These are phyloP conservation scores for Sebastes matsubarae DNA, from an alignment of 2,797 vertebrate species.

Conservation along the genomic window DNA sequence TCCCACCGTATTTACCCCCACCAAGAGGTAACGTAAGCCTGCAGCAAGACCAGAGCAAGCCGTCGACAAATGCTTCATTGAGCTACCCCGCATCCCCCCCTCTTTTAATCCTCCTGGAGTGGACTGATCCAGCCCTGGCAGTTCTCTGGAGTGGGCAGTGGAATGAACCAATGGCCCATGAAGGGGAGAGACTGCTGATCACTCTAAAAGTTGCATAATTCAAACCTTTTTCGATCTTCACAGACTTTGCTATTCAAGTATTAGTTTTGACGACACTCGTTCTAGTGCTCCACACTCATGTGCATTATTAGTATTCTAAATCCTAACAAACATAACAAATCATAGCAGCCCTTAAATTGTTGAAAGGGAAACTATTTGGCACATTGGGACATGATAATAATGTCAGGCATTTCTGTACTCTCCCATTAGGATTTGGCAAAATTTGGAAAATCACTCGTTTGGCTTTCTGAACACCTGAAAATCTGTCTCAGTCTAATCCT, in stretches of 20 bases:
- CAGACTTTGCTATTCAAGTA: slow-evolving; percentile 46
- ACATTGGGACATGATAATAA: not conserved
- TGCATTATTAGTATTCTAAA: not conserved
- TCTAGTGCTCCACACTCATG: not conserved
- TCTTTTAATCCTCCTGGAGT: slow-evolving; percentile 49
- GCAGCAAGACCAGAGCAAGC: slow-evolving; percentile 91
- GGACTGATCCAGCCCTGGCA: slow-evolving; percentile 51
- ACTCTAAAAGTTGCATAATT: slow-evolving; percentile 13
- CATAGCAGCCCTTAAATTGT: not conserved
- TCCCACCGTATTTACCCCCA: slow-evolving; percentile 90
- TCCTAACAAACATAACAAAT: not conserved
- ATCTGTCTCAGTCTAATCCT: not conserved
- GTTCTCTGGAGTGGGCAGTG: slow-evolving; percentile 33
- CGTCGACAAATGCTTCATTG: slow-evolving; percentile 41
- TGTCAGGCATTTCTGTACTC: not conserved
- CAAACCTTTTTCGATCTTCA: slow-evolving; percentile 41
- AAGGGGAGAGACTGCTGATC: slow-evolving; percentile 38
- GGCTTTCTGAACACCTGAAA: not conserved
- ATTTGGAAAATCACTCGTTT: not conserved
- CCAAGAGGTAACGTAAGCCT: slow-evolving; percentile 98
- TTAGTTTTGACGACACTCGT: not conserved
- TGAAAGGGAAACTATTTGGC: not conserved
- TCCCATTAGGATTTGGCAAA: too few relatives aligned
- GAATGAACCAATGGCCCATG: slow-evolving; percentile 17
- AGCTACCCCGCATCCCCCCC: slow-evolving; percentile 25